A percentile compares a stretch with the other conserved stretches of the same genome.
These are phyloP conservation scores for Fragum whitleyi DNA, from an alignment of 2,888 invertebrate species.

Conservation along the genomic window DNA sequence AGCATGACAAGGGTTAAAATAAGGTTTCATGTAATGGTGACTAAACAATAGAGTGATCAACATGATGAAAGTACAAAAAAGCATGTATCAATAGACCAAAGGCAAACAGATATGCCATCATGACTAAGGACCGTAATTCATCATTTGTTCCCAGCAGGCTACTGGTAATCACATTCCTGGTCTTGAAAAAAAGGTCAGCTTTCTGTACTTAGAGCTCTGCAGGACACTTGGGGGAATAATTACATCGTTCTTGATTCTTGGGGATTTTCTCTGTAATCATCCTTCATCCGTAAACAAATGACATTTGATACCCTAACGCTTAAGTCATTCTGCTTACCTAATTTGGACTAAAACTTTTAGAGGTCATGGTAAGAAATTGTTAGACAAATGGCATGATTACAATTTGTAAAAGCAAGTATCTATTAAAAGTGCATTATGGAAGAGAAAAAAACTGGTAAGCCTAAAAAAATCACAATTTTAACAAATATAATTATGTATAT, in stretches of 20 bases:
- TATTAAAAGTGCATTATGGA: no score
- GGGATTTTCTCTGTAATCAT: conserved; percentile 19
- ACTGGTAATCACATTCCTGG: conserved; percentile 9
- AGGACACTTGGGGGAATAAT: conserved; percentile 12
- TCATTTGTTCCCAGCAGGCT: neutral
- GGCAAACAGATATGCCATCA: conserved; percentile 3
- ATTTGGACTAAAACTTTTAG: no score
- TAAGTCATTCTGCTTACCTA: no score
- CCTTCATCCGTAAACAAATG: neutral
- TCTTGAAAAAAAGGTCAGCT: conserved; percentile 8
- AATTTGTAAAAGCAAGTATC: no score
- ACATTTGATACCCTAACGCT: neutral
- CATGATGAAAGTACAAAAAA: neutral
- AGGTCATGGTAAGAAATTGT: no score
- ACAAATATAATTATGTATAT: no score
- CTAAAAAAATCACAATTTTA: no score
- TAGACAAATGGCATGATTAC: no score
- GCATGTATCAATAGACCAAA: neutral
- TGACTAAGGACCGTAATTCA: conserved; percentile 8
- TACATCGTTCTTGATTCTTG: neutral
- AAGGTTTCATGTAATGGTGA: no score
- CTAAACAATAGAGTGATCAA: neutral
- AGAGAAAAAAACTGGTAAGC: no score
- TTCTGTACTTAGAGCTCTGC: neutral
- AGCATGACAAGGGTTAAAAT: no score